These are phyloP conservation scores for Apteryx owenii DNA, from an alignment of 2,113 vertebrate genomes.

Conservation along the genomic window DNA sequence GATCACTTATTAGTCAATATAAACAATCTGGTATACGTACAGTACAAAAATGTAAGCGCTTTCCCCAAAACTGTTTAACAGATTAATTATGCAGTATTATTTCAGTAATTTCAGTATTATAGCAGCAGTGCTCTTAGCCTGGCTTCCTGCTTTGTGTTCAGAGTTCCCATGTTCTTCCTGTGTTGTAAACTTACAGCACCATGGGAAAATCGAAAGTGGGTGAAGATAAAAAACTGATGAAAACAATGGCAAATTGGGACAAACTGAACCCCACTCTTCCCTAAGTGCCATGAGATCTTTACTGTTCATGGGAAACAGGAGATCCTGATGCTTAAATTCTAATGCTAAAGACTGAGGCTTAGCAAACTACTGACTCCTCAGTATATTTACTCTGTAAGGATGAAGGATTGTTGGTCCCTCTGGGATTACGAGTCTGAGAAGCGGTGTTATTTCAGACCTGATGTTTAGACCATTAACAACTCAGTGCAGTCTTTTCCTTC, in stretches of 20 bases:
- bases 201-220: background rate
- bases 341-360: background rate
- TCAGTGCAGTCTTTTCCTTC: background rate
- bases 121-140: background rate
- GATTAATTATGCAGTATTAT: background rate
- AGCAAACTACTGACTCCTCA: background rate
- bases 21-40: background rate
- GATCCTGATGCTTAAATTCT: background rate
- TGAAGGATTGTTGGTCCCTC: background rate
- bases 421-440: background rate
- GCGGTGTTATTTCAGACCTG: slow-evolving; percentile 28
- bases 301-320: background rate
- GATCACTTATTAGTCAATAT: background rate
- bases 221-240: background rate
- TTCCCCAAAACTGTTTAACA: background rate
- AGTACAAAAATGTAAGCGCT: background rate
- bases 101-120: background rate
- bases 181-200: background rate
- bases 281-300: background rate
- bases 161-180: background rate
- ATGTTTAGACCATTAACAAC: slow-evolving; percentile 23
- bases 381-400: background rate
- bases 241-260: background rate
- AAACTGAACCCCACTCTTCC: background rate
- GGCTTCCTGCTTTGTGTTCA: background rate